Evolutionary conservation across 2,113 vertebrate genomes (phyloP).

Genomic region (Galbula dea): DNA sequence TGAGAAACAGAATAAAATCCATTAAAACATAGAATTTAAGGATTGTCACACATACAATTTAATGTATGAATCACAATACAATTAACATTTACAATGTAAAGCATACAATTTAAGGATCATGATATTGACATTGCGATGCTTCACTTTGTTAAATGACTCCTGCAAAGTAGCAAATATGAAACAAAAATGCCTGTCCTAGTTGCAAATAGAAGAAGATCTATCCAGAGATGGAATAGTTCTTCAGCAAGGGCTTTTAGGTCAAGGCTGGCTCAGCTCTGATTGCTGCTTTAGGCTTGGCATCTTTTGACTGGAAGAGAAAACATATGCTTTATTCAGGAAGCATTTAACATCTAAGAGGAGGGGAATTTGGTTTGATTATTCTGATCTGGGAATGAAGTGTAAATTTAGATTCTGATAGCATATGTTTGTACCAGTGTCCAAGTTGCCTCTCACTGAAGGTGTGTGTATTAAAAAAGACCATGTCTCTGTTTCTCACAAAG

Average conservation of each 20-base stretch:
- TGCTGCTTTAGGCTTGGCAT: neutral
- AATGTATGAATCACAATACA: no score
- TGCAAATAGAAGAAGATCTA: neutral
- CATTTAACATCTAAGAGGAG: neutral
- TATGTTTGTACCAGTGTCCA: neutral
- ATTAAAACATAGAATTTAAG: neutral
- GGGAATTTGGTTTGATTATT: neutral
- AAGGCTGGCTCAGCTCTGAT: neutral
- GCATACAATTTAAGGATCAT: neutral
- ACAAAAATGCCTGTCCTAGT: neutral
- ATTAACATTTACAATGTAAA: no score
- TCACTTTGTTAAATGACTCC: neutral
- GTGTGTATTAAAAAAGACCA: neutral
- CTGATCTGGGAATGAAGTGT: neutral
- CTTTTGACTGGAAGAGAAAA: neutral
- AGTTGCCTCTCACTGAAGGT: neutral
- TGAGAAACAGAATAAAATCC: neutral
- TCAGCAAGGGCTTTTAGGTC: neutral
- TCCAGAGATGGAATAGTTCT: neutral
- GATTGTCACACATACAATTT: no score
- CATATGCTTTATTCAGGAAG: accelerated
- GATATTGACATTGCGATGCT: neutral
- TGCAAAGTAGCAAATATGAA: neutral
- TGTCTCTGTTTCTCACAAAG: neutral
- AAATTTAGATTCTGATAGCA: neutral